Evolutionary conservation across 2,113 vertebrate species (phyloP).

Genomic region (Heterotis niloticus): DNA sequence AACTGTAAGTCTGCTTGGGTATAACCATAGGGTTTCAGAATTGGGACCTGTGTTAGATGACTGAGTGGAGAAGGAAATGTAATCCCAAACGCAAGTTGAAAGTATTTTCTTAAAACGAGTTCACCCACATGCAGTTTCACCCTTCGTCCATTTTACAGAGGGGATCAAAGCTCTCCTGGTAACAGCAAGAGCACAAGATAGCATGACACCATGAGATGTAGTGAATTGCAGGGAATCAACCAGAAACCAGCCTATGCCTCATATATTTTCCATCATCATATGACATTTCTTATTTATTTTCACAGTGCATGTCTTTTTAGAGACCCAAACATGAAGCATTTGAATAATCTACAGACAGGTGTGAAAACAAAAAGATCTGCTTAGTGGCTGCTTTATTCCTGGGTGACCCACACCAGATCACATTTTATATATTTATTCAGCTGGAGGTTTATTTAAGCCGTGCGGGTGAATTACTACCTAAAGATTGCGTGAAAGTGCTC

Average conservation of each 20-base stretch:
- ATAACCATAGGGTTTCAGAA: background rate
- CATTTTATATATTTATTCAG: too few species aligned
- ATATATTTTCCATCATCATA: too few species aligned
- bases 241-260: background rate
- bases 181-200: background rate
- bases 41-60: background rate
- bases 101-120: background rate
- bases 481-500: too few species aligned
- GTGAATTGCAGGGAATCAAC: background rate
- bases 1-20: background rate
- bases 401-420: too few species aligned
- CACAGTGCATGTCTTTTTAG: too few species aligned
- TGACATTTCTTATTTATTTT: too few species aligned
- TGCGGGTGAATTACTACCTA: too few species aligned
- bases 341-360: too few species aligned
- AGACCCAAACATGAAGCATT: too few species aligned
- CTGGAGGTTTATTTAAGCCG: too few species aligned
- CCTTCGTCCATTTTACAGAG: background rate
- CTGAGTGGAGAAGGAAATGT: background rate
- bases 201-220: background rate
- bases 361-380: too few species aligned
- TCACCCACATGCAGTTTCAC: background rate
- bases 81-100: background rate
- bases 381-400: too few species aligned
- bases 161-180: background rate